These are phyloP conservation scores for Myrmophylax atrothorax DNA, from an alignment of 2,113 vertebrate species.

Conservation along the genomic window DNA sequence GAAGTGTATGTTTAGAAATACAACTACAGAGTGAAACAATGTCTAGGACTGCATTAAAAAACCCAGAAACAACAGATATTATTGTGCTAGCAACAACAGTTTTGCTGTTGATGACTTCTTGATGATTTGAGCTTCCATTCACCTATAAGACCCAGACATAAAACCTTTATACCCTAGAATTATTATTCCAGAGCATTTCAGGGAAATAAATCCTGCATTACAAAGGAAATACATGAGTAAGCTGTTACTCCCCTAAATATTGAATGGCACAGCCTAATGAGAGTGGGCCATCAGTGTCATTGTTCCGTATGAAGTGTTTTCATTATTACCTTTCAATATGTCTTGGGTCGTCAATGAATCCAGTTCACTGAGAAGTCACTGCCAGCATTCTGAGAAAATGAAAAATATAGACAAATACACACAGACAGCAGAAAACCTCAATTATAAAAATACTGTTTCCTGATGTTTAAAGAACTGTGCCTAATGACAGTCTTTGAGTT, in stretches of 20 bases:
- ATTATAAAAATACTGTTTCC: background rate
- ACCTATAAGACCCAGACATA: background rate
- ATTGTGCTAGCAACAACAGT: background rate
- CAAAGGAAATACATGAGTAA: background rate
- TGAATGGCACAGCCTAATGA: background rate
- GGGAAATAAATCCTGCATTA: background rate
- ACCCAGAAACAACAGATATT: background rate
- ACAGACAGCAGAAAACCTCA: background rate
- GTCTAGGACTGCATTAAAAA: background rate
- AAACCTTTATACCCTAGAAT: background rate
- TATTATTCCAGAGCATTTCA: background rate
- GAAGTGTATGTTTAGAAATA: background rate
- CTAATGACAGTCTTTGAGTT: background rate
- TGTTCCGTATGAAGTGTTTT: background rate
- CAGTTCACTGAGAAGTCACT: background rate
- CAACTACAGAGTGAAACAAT: fast-evolving
- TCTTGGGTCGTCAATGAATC: background rate
- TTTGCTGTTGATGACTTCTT: background rate
- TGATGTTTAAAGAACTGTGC: background rate
- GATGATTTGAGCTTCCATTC: background rate
- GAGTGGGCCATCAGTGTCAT: background rate
- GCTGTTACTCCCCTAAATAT: fast-evolving
- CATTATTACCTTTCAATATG: background rate
- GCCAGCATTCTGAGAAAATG: background rate
- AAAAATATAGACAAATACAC: background rate